Base-by-base conservation (phyloP, 35 echinoderm and acorn worm genomes). In the Heliocidaris erythrogramma region DNA sequence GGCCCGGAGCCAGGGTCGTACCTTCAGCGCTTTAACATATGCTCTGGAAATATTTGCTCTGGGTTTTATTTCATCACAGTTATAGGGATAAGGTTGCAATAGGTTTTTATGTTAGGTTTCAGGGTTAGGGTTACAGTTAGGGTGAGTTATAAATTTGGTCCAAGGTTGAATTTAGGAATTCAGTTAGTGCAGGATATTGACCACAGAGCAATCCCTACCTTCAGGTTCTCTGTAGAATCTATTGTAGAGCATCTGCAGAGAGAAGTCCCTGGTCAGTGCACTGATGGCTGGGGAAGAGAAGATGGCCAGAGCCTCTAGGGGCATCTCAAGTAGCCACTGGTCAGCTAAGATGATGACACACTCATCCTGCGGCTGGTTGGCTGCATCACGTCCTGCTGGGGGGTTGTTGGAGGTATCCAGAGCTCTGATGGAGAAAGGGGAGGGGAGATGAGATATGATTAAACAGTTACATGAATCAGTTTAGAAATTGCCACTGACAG, bases 311-410 rank as follows among this genome's bases (percentile, higher is more conserved):
- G 98, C 98, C 61, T 99, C 98, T 0, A 99, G 95, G 31, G 98
- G 98, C 90, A 99, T 93, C 92, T 99, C 98, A 50, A 99, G 90
- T n/a, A 99, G 91, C 98, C 97, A 97, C 59, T 96, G 97, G 59
- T 99, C 98, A 31, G 98, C 98, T 17, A 99, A 88, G 59, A 97
- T 94, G 47, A 99, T 86, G 14, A 99, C 91, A 60, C 69, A 97
- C 52, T 99, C 98, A 30, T 98, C 97, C 29, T 93, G 92, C 31
- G 47, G 30, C 29, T 50, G 93, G 12, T 49, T 85, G 31, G 95
- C 56, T n/a, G 95, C 71, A 95, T 92, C 94, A 30, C 88, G 94
- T 27, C 94, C 94, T 49, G 49, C 94, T 86, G 96, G 59, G 7
- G 60, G 85, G 13, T 30, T 49, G 42, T 52, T 85, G 30, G 90